Evolutionary conservation across 2,797 vertebrate genomes (phyloP), one percentile per base, ranked within the genome.

Genomic region (Choloepus didactylus): DNA sequence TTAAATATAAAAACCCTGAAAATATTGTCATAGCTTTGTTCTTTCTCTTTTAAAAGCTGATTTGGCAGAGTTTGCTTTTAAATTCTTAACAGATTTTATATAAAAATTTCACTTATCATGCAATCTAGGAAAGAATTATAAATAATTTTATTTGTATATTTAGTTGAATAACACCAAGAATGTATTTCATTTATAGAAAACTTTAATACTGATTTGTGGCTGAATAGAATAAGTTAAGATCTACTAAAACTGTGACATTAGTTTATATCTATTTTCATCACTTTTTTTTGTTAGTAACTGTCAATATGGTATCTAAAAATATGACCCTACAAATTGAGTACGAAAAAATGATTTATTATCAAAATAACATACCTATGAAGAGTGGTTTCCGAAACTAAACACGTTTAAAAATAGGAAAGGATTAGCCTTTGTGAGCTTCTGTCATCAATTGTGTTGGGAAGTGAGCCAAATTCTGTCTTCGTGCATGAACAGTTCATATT

Each of bases 371-470:
- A 94, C 23, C 27, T 95, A 60, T 56, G 27, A 92, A 97, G 11
- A 93, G 21, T 79, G 9, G n/a, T 92, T 92, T 67, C 67, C 73
- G 35, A 92, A 94, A 87, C 90, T 92, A 85, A 93, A 88, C 44
- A 92, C 81, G 4, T 93, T 89, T 95, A 67, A 92, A 97, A 95
- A 96, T 76, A 93, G 51, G 44, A 44, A 92, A 72, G 29, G 69
- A 95, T 96, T 95, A 92, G 49, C 38, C 15, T 87, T 49, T 96
- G 64, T 80, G 86, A 95, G 18, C 44, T 91, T 93, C 84, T 97
- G 91, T 88, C 77, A 92, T 95, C 87, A 91, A 64, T 31, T 94
- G 35, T 86, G 59, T 92, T 86, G 87, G 95, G 89, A 93, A 95
- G 2, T 94, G 44, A 14, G 81, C 84, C 91, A 89, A 86, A 85